phyloP scores from a whole-genome alignment of 37 sponge, comb jelly and placozoan genomes.

The Haliclona indistincta region DNA sequence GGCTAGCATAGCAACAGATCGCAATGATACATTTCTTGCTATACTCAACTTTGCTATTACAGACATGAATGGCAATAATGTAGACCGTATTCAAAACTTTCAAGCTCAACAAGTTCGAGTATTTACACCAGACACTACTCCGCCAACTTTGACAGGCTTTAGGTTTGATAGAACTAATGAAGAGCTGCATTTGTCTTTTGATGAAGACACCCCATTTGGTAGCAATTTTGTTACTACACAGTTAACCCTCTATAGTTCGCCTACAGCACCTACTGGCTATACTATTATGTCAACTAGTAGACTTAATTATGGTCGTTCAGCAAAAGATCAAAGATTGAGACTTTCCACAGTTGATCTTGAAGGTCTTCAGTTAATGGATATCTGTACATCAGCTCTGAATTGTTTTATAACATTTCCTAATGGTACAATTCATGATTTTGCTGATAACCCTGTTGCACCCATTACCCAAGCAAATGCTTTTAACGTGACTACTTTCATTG shows the following conservation, averaged over 20 bases:
- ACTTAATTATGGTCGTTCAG: too few relatives aligned
- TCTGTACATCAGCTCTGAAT: constrained; percentile 44
- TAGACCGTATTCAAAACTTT: constrained; percentile 60
- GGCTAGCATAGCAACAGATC: constrained; percentile 23
- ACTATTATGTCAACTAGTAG: constrained; percentile 20
- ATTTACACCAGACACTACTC: constrained; percentile 76
- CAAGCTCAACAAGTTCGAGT: constrained; percentile 56
- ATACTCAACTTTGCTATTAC: constrained; percentile 69
- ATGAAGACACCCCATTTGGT: too few relatives aligned
- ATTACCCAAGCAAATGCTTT: constrained; percentile 44
- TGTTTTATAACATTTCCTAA: constrained; percentile 60
- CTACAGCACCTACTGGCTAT: constrained; percentile 11
- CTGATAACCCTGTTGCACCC: constrained; percentile 8
- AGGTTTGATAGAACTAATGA: constrained; percentile 68
- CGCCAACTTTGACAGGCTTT: constrained; percentile 59
- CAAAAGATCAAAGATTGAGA: too few relatives aligned
- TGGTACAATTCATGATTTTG: constrained; percentile 39
- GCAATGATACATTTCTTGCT: constrained; percentile 36
- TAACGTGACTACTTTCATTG: constrained; percentile 34
- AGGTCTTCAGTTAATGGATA: constrained; percentile 20
- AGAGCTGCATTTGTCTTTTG: constrained; percentile 46
- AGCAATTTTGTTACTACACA: constrained; percentile 29
- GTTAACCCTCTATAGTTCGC: constrained; percentile 22
- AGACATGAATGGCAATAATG: constrained; percentile 73
- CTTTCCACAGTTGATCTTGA: constrained; percentile 15